Conservation (phyloP, 2,888 invertebrate species). For the Pristionchus entomophagus region DNA sequence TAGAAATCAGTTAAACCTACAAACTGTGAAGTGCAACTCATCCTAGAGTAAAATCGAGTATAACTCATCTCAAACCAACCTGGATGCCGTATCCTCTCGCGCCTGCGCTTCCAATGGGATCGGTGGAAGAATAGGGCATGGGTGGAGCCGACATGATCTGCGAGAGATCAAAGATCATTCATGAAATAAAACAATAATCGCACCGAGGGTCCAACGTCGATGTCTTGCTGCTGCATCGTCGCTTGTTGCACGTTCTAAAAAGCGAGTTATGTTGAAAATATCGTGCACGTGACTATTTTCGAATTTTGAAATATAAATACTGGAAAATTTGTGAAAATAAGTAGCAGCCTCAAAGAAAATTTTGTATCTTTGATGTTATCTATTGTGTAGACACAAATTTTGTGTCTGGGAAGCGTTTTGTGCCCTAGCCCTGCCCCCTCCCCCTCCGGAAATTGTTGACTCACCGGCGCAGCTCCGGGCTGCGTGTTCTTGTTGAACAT, state of each 20-base stretch:
- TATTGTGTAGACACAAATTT: too few species aligned
- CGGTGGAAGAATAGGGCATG: background rate
- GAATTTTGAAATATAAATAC: background rate
- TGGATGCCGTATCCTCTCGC: background rate
- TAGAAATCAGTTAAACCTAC: background rate
- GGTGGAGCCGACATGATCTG: conserved; percentile 16
- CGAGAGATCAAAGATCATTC: background rate
- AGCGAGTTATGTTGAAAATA: too few species aligned
- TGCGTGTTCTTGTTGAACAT: background rate
- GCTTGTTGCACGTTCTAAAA: too few species aligned
- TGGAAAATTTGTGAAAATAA: background rate
- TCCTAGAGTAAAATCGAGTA: too few species aligned
- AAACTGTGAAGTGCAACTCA: background rate
- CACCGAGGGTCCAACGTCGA: conserved; percentile 8
- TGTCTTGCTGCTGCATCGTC: background rate
- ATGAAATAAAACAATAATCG: background rate
- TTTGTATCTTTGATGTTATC: too few species aligned
- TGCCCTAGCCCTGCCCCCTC: too few species aligned
- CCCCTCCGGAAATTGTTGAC: background rate
- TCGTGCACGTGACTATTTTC: too few species aligned
- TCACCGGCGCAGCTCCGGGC: background rate
- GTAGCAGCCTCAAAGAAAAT: too few species aligned
- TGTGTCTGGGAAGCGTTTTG: too few species aligned
- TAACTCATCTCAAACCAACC: background rate
- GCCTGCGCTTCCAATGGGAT: background rate